Evolutionary conservation across 1,140 invertebrate genomes (phyloP).

Genomic region (Megalopta genalis): DNA sequence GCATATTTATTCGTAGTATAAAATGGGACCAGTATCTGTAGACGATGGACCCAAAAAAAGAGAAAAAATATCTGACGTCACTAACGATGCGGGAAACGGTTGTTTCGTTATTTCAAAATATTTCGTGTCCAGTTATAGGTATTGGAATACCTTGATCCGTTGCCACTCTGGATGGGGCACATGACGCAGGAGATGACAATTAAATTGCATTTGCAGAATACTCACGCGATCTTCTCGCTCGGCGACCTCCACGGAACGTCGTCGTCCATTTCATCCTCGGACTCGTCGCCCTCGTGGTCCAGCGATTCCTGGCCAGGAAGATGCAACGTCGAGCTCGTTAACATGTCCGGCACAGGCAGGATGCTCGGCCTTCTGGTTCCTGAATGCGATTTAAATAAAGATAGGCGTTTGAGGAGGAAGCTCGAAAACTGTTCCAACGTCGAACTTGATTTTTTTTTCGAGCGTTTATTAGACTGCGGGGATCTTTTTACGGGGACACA

Average conservation of each 20-base stretch:
- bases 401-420: no score
- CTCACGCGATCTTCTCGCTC: slow-evolving; percentile 94
- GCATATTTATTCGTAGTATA: no score
- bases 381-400: background rate
- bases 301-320: slow-evolving; percentile 86
- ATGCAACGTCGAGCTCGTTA: slow-evolving; percentile 88
- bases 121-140: background rate
- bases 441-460: no score
- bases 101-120: background rate
- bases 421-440: no score
- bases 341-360: slow-evolving; percentile 92
- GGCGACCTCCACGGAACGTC: slow-evolving; percentile 93
- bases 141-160: slow-evolving; percentile 31
- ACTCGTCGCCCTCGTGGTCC: slow-evolving; percentile 88
- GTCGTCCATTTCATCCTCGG: slow-evolving; percentile 92
- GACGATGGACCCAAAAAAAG: no score
- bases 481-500: no score
- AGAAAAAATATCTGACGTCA: no score
- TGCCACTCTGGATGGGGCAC: slow-evolving; percentile 16
- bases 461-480: no score
- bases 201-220: slow-evolving; percentile 53
- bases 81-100: no score
- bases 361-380: slow-evolving; percentile 92
- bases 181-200: background rate
- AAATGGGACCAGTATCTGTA: no score